Evolutionary conservation across 2,113 vertebrate species (phyloP).

Genomic region (Tychaedon coryphoeus): DNA sequence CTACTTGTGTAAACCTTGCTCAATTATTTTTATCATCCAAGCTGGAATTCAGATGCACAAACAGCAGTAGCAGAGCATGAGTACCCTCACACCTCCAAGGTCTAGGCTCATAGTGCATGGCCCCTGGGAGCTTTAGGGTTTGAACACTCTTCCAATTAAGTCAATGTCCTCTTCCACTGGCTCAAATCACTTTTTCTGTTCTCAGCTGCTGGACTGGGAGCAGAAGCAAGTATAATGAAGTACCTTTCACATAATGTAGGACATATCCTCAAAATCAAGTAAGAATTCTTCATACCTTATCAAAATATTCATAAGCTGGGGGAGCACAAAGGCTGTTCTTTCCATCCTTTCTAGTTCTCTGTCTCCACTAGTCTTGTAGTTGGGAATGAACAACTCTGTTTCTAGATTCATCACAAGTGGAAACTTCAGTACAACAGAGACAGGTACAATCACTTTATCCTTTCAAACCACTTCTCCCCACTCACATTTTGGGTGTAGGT

Average conservation of each 20-base stretch:
- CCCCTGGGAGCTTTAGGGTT: background rate
- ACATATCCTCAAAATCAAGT: background rate
- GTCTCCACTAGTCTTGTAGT: background rate
- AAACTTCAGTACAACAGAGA: background rate
- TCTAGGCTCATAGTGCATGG: background rate
- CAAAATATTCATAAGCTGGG: background rate
- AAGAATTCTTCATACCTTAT: background rate
- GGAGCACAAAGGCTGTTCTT: background rate
- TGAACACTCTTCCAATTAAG: background rate
- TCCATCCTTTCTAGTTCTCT: background rate
- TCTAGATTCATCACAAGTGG: background rate
- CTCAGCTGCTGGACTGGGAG: background rate
- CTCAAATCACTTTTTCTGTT: background rate
- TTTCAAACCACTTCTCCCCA: background rate
- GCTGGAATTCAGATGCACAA: background rate
- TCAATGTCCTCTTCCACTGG: background rate
- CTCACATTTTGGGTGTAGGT: background rate
- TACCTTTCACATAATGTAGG: background rate
- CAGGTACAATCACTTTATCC: background rate
- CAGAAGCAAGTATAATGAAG: background rate
- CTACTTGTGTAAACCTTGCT: background rate
- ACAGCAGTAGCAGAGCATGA: rapidly evolving
- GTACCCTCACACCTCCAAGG: background rate
- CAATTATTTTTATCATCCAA: too few relatives aligned
- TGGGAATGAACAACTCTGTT: background rate